Base-by-base conservation (phyloP, 2,113 vertebrate genomes). In the Colius striatus region DNA sequence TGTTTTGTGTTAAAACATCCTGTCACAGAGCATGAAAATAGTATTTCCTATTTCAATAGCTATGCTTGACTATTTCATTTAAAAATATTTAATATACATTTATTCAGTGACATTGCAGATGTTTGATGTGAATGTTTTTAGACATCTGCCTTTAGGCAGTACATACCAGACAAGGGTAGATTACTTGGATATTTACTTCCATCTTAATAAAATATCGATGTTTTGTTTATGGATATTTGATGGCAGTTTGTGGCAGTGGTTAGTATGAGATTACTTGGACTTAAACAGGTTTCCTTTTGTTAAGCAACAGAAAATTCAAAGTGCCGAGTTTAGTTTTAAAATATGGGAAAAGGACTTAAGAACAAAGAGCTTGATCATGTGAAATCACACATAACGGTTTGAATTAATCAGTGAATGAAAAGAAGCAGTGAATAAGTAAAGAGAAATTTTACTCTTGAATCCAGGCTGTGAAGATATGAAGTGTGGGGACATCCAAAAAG, bases 211-310 rank as follows among this genome's bases (percentile, higher is more conserved):
- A 71, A 47, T 13, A 26, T 58, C 30, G 26, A 17, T 62, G 10
- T 58, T 79, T 76, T 48, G 8, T 83, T 87, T 60, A 30, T 45
- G n/a, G 54, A 29, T 73, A 25, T 70, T 77, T 85, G 54, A 17
- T 0, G 0, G 13, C 23, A 61, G 45, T 75, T 75, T 1, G 2
- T 4, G 4, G 38, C 54, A 61, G 12, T 62, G 13, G 10, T 65
- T 58, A 34, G 4, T 67, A 5, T 85, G 76, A 72, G 16, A 45
- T 76, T 47, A 38, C 25, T 58, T 65, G 23, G 48, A 53, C 8
- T 86, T 71, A 48, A 63, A 43, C n/a, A 2, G 19, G 5, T 55
- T 87, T 71, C 41, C 10, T 12, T 77, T 94, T 84, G 2, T 71
- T 87, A 53, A 51, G 47, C 47, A 85, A 32, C 11, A 79, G 32